Percentiles rank a stretch among this genome's conserved stretches.
Evolutionary conservation across 2,888 invertebrate genomes (phyloP).

Genomic region (Resseliella maxima): DNA sequence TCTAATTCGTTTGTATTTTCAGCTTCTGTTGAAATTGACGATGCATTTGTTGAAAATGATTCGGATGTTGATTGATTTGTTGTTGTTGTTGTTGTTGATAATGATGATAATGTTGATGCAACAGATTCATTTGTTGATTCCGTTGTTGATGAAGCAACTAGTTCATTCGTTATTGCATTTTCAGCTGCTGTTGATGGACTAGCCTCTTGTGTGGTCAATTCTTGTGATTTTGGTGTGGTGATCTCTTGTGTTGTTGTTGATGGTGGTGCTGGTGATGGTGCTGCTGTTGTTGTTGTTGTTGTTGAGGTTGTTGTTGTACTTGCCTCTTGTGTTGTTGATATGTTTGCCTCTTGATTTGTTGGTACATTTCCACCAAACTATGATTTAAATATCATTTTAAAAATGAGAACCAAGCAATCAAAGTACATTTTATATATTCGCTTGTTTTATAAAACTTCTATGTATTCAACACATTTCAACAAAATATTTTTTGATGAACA

Average conservation of each 20-base stretch:
- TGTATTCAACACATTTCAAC: neutral
- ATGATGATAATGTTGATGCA: neutral
- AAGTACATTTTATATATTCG: no score
- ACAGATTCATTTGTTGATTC: neutral
- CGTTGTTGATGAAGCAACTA: neutral
- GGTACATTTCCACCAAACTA: no score
- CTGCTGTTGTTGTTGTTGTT: no score
- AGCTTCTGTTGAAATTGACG: neutral
- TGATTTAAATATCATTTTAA: no score
- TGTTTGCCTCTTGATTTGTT: no score
- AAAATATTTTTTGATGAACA: neutral
- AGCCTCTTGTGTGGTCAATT: neutral
- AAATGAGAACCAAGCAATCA: no score
- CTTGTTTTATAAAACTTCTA: no score
- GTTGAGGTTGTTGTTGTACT: neutral
- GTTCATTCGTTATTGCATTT: neutral
- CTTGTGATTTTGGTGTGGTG: neutral
- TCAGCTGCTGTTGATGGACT: neutral
- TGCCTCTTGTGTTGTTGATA: no score
- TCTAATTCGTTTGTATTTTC: neutral
- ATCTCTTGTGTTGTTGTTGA: no score
- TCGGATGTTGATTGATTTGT: neutral
- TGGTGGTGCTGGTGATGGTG: no score
- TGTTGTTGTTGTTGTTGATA: neutral
- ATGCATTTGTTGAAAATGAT: neutral